Conservation (phyloP, 2,888 invertebrate genomes). For the Drosophila parthenogenetica region DNA sequence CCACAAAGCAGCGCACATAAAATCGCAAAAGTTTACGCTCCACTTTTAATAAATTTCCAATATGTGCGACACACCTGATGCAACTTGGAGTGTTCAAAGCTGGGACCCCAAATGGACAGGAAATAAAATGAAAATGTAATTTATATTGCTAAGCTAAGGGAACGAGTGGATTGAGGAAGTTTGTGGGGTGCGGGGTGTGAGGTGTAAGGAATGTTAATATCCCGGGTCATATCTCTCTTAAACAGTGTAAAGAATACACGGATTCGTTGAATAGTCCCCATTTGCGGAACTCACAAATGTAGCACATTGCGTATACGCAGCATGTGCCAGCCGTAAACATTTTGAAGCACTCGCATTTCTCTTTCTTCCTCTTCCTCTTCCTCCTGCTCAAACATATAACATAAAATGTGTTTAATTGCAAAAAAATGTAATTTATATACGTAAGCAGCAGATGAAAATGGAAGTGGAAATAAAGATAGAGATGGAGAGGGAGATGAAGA, state of each 20-base stretch:
- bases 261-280: conserved; percentile 34
- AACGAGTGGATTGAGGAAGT: not conserved
- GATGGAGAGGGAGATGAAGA: not conserved
- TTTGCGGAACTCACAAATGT: conserved; percentile 56
- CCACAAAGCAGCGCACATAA: conserved; percentile 43
- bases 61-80: conserved; percentile 64
- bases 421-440: conserved; percentile 52
- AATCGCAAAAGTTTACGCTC: conserved; percentile 52
- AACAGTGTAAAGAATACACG: conserved; percentile 43
- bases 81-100: conserved; percentile 17
- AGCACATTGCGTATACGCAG: conserved; percentile 66
- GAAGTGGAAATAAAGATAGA: conserved; percentile 3
- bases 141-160: conserved; percentile 50
- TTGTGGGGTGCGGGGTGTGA: not conserved
- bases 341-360: conserved; percentile 30
- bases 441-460: conserved; percentile 23
- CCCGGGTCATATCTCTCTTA: conserved; percentile 60
- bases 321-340: conserved; percentile 61
- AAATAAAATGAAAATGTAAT: conserved; percentile 72
- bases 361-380: not conserved
- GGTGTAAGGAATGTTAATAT: conserved; percentile 46
- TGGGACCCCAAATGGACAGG: conserved; percentile 41
- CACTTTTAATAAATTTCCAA: conserved; percentile 70
- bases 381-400: conserved; percentile 32
- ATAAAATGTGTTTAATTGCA: conserved; percentile 77